phyloP scores from a whole-genome alignment of 2,797 vertebrate species.

The Rachycentron canadum region DNA sequence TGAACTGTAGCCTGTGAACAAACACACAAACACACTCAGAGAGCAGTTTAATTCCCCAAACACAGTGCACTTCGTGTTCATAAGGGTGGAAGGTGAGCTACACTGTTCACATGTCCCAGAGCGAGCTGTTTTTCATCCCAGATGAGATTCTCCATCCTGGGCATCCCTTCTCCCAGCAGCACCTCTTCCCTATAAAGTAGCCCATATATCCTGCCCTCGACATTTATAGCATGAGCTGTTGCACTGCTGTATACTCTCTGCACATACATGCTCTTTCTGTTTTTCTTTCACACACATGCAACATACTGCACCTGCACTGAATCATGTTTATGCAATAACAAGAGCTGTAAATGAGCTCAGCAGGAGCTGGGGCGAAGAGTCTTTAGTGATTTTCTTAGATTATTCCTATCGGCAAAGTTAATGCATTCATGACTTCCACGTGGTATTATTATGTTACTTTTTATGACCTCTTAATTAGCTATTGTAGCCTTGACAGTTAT shows the following conservation, averaged over 20 bases:
- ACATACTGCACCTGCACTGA: background rate
- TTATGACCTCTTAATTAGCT: conserved; percentile 16
- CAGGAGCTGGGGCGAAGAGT: background rate
- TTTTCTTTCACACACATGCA: background rate
- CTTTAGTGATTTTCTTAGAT: background rate
- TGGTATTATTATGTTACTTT: conserved; percentile 21
- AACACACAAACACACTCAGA: conserved; percentile 38
- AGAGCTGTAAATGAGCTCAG: conserved; percentile 8
- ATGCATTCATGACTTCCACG: conserved; percentile 29
- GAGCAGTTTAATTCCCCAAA: conserved; percentile 37
- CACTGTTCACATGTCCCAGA: conserved; percentile 47
- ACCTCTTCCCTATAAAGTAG: conserved; percentile 39
- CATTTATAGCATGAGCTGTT: conserved; percentile 50
- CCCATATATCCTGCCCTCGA: conserved; percentile 57
- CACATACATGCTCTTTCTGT: conserved; percentile 14
- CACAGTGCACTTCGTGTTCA: conserved; percentile 32
- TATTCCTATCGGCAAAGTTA: background rate
- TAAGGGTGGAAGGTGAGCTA: conserved; percentile 47
- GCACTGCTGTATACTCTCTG: conserved; percentile 2
- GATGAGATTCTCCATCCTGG: conserved; percentile 53
- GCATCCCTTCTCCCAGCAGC: conserved; percentile 22
- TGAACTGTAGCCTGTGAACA: conserved; percentile 48
- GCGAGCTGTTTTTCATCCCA: conserved; percentile 53
- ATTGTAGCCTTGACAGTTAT: conserved; percentile 8
- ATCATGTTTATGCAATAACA: conserved; percentile 15